These are phyloP conservation scores for Melanostigma gelatinosum DNA, from an alignment of 2,113 vertebrate genomes.

Conservation along the genomic window DNA sequence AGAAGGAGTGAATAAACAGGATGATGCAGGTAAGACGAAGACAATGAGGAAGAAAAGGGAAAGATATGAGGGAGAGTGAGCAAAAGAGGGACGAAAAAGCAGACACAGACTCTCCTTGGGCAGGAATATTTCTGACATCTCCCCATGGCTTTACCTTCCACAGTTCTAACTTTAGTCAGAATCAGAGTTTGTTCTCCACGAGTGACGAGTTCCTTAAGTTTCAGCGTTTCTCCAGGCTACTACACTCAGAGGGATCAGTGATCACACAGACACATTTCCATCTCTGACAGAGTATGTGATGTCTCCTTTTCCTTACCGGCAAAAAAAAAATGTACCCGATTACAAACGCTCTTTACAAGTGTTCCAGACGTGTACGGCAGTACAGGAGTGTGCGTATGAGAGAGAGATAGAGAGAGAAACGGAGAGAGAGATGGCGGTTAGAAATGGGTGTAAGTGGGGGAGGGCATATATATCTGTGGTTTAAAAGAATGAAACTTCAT, in stretches of 20 bases:
- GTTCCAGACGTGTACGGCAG: slow-evolving; percentile 11
- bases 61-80: slow-evolving; percentile 7
- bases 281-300: slow-evolving; percentile 48
- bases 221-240: slow-evolving; percentile 58
- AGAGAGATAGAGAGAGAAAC: neutral
- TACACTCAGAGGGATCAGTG: slow-evolving; percentile 50
- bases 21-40: neutral
- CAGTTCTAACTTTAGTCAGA: slow-evolving; percentile 47
- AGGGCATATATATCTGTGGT: neutral
- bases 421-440: neutral
- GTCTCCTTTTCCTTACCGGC: slow-evolving; percentile 30
- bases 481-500: neutral
- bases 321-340: slow-evolving; percentile 37
- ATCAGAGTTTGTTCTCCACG: slow-evolving; percentile 26
- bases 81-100: slow-evolving; percentile 11
- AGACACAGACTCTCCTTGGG: slow-evolving; percentile 20
- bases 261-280: slow-evolving; percentile 64
- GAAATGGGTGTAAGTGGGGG: neutral
- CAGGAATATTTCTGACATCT: slow-evolving; percentile 53
- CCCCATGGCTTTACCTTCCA: slow-evolving; percentile 52
- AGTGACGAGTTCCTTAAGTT: slow-evolving; percentile 55
- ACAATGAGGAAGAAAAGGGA: slow-evolving; percentile 11
- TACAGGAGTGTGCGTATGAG: neutral
- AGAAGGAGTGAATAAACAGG: neutral
- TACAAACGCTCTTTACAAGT: slow-evolving; percentile 42